Evolutionary conservation across 2,113 vertebrate species (phyloP), one percentile per base, ranked within the genome.

Genomic region (Potamarius usumacintae): DNA sequence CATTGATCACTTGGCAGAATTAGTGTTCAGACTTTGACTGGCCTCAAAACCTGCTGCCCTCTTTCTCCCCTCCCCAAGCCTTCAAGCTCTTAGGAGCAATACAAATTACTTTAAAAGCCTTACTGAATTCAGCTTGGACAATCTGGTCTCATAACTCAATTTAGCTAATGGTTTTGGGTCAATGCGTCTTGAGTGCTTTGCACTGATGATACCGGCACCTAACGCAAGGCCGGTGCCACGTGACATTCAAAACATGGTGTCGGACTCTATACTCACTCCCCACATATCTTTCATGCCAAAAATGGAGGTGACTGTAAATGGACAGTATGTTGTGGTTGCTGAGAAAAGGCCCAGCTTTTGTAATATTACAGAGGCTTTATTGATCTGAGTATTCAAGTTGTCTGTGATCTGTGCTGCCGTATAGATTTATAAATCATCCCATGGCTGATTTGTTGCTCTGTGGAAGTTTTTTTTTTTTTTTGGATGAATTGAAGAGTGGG

Each of bases 51-150:
- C 69, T n/a, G 7, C 50, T 42, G 42, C 42, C 42, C 42, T 42
- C 83, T 17, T 12, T 9, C 18, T 25, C 20, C 14, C 0, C 2
- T n/a, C 20, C 58, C 72, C 71, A 58, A n/a, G 9, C 25, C 25
- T 72, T n/a, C 7, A 77, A 71, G 20, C n/a, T 30, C 69, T 77
- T 52, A 30, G 71, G 60, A 84, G 58, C 53, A 30, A 55, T 42
- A 87, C 86, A 76, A 74, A 87, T 87, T 82, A 87, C 57, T 15
- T 76, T 83, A 74, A 87, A 87, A 83, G 86, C 86, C n/a, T 87
- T 74, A 62, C 7, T 53, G 34, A 62, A 22, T 69, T 25, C 27
- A 57, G 5, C 25, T 7, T 5, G 20, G 55, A 22, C 80, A 76
- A 48, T 74, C 34, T 53, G 74, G 22, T 83, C 67, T 25, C 48